phyloP scores from a whole-genome alignment of 2,888 invertebrate genomes.

The Seladonia tumulorum region DNA sequence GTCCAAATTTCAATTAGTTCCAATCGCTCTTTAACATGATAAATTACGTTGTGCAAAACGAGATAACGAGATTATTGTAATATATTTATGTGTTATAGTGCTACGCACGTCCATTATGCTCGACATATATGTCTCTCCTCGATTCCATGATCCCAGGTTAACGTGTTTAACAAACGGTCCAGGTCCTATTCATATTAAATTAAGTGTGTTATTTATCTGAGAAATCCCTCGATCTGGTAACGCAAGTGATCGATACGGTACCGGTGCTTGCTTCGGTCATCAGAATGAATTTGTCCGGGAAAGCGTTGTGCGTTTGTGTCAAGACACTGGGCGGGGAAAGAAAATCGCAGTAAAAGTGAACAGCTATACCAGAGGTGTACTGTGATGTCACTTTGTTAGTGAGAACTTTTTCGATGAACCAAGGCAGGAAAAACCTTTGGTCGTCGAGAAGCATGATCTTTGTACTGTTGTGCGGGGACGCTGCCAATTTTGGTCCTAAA shows the following conservation, averaged over 20 bases:
- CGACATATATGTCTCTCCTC: conserved; percentile 88
- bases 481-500: conserved; percentile 90
- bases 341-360: conserved; percentile 93
- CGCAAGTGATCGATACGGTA: conserved; percentile 67
- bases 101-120: conserved; percentile 86
- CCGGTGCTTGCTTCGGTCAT: conserved; percentile 93
- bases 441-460: conserved; percentile 92
- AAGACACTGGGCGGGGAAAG: conserved; percentile 86
- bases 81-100: not conserved
- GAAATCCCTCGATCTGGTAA: too few relatives aligned
- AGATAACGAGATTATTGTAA: not conserved
- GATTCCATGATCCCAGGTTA: conserved; percentile 90
- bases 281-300: conserved; percentile 90
- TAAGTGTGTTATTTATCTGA: too few relatives aligned
- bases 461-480: conserved; percentile 86
- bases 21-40: too few relatives aligned
- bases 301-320: conserved; percentile 86
- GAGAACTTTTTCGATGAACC: conserved; percentile 86
- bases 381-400: conserved; percentile 83
- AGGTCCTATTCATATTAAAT: conserved; percentile 83
- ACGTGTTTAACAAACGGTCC: conserved; percentile 86
- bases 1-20: too few relatives aligned
- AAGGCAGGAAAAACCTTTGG: conserved; percentile 88
- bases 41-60: not conserved
- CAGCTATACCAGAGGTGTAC: conserved; percentile 90